Evolutionary conservation across 2,888 invertebrate genomes (phyloP).

Genomic region (Drosophila buzzatii): DNA sequence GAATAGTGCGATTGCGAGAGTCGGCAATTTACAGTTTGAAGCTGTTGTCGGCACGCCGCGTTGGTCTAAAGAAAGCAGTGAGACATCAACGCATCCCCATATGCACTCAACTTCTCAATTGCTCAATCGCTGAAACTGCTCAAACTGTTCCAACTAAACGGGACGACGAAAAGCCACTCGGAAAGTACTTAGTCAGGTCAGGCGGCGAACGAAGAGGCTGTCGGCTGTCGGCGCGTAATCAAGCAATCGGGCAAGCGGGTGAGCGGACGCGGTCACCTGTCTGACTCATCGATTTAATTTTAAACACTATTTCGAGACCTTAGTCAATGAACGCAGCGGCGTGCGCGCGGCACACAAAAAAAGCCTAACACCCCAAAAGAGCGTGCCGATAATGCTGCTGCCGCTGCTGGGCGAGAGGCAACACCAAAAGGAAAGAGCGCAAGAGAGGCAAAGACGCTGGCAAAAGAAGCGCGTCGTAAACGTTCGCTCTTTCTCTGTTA

Average conservation of each 20-base stretch:
- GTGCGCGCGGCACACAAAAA: conserved; percentile 25
- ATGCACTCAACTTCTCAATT: conserved; percentile 23
- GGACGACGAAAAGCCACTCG: conserved; percentile 30
- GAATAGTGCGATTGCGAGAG: conserved; percentile 11
- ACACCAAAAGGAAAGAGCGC: conserved; percentile 9
- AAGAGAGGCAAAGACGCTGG: background rate
- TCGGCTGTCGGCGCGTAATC: background rate
- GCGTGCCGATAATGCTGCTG: conserved; percentile 32
- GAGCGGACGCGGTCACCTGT: conserved; percentile 50
- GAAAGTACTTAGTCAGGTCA: conserved; percentile 29
- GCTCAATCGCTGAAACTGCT: conserved; percentile 8
- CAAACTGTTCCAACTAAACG: conserved; percentile 2
- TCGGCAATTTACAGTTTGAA: conserved; percentile 26
- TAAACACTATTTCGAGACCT: conserved; percentile 61
- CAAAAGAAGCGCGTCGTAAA: background rate
- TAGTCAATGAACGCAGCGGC: conserved; percentile 58
- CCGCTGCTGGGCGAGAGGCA: background rate
- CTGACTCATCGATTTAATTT: conserved; percentile 64
- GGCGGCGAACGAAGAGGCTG: conserved; percentile 15
- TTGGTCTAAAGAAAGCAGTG: conserved; percentile 53
- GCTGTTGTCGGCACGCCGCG: conserved; percentile 42
- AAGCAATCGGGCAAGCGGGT: conserved; percentile 21
- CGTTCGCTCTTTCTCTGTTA: conserved; percentile 20
- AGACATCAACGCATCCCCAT: conserved; percentile 20
- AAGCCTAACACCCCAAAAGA: conserved; percentile 18